These are phyloP conservation scores for Heteromormyrus szaboi DNA, from an alignment of 2,797 vertebrate genomes.

Conservation along the genomic window DNA sequence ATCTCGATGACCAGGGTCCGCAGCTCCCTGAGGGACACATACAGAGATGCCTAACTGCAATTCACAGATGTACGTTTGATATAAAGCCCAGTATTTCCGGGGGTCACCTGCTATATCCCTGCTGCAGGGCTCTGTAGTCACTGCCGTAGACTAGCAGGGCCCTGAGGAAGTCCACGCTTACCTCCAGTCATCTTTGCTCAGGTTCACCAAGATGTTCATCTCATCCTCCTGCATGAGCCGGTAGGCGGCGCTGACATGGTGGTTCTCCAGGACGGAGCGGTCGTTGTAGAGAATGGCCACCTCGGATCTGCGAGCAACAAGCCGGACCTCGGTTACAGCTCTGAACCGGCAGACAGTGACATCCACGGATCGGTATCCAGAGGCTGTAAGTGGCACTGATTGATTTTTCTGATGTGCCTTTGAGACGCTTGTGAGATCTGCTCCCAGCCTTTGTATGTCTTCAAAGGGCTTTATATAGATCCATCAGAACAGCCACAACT, in stretches of 20 bases:
- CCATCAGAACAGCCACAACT: neutral
- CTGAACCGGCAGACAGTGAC: neutral
- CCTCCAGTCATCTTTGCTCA: conserved; percentile 98
- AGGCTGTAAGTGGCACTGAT: neutral
- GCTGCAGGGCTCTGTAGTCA: neutral
- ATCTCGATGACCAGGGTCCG: conserved; percentile 91
- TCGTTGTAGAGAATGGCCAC: conserved; percentile 94
- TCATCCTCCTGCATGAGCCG: conserved; percentile 96
- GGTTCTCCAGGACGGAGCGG: conserved; percentile 94
- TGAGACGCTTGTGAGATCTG: neutral
- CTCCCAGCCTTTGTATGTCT: neutral
- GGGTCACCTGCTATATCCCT: neutral
- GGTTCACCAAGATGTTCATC: conserved; percentile 91
- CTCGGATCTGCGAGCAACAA: conserved; percentile 71
- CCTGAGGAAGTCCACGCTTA: conserved; percentile 31
- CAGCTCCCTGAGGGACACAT: conserved; percentile 70
- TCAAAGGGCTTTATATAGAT: neutral
- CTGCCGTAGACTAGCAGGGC: neutral
- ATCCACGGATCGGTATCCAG: neutral
- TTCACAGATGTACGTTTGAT: neutral
- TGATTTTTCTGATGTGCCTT: conserved; percentile 11
- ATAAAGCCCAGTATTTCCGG: neutral
- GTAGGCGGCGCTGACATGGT: conserved; percentile 94
- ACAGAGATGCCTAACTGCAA: neutral
- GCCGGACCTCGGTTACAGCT: neutral